Percentiles rank a stretch among this genome's conserved stretches.
Evolutionary conservation across 2,113 vertebrate genomes (phyloP).

Genomic region (Ginglymostoma cirratum): DNA sequence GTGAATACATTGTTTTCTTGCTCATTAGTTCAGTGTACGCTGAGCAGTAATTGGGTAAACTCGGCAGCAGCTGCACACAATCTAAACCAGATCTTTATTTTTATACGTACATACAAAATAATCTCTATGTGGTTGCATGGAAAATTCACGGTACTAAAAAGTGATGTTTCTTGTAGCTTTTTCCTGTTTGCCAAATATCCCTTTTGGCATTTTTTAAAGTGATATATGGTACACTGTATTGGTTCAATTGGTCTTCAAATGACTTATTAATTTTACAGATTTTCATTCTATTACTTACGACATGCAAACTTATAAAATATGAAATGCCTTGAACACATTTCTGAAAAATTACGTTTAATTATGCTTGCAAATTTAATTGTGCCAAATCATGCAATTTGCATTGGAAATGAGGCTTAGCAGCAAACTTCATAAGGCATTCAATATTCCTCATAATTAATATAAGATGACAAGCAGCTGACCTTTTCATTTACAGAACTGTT

Average conservation of each 20-base stretch:
- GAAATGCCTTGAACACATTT: background rate
- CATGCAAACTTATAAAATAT: background rate
- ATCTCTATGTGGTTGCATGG: background rate
- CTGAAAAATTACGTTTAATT: background rate
- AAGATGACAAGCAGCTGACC: background rate
- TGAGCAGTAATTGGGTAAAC: background rate
- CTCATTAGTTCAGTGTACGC: background rate
- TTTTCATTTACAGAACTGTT: background rate
- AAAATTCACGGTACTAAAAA: no score
- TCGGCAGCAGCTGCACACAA: background rate
- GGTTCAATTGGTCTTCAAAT: background rate
- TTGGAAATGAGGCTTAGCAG: background rate
- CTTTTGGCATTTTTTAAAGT: background rate
- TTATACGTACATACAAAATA: background rate
- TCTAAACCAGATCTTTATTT: background rate
- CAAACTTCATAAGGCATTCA: background rate
- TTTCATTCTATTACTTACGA: background rate
- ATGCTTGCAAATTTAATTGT: conserved; percentile 6
- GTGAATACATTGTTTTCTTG: background rate
- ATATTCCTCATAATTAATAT: background rate
- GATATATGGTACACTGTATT: background rate
- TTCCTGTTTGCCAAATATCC: background rate
- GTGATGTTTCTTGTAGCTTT: background rate
- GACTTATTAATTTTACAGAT: background rate
- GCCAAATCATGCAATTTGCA: background rate